Base-by-base conservation (phyloP, 2,113 vertebrate species). In the Sporophila hypoxantha region DNA sequence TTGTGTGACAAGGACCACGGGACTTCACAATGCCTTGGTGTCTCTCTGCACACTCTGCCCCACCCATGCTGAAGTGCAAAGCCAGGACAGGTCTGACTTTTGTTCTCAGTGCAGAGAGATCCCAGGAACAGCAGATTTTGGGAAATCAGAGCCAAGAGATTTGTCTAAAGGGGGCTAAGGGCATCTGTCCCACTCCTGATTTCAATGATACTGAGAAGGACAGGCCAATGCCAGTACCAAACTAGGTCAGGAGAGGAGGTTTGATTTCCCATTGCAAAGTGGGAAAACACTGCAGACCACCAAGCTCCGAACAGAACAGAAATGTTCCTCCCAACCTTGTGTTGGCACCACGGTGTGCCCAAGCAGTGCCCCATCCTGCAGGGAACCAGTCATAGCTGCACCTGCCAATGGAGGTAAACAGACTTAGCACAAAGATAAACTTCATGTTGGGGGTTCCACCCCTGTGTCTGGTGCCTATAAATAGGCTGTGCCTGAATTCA, bases 391-490 rank as follows among this genome's bases (percentile, higher is more conserved):
- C 67, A 73, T 5, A 10, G 21, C 21, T 70, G 41, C 55, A 30
- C 5, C 2, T 68, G 46, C n/a, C 34, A 49, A 5, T 0, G 1
- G 36, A 57, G 15, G 29, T 30, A 42, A 27, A 50, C 49, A 42
- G 3, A 29, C 18, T 12, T 32, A 84, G 69, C 70, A 46, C 17
- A 44, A 27, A 80, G 32, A 15, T 11, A 1, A 70, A 47, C 34
- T 10, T 25, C 17, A 0, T 4, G 14, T 10, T 17, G 2, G 3
- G 49, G 25, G 32, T 83, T 37, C 21, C 52, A 34, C 16, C 36
- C 61, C 23, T 18, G 53, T 56, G 27, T 68, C 47, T 2, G 7
- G 42, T 5, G 23, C 36, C 64, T 21, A 3, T 8, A 18, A 75
- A 36, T 1, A 57, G 27, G 30, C 41, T 71, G 7, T 42, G 22